Evolutionary conservation across 2,113 vertebrate species (phyloP).

Genomic region (human (Homo sapiens)): GRCh38 chr2:217226001-217226500

Average conservation of each 20-base stretch:
- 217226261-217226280: not conserved
- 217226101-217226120: not conserved
- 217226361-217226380: not conserved
- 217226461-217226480: not conserved
- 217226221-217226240: not conserved
- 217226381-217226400: not conserved
- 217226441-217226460: not conserved
- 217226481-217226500: not conserved
- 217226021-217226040: not conserved
- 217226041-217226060: not conserved
- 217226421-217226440: not conserved
- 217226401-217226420: not conserved
- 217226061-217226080: not conserved
- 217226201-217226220: not conserved
- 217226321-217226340: not conserved
- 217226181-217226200: not conserved
- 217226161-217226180: not conserved
- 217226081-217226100: not conserved
- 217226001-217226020: not conserved
- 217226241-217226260: not conserved
- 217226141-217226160: not conserved
- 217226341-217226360: not conserved
- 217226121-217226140: not conserved
- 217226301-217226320: not conserved
- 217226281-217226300: not conserved